A percentile compares a stretch with the other conserved stretches of the same genome.
Evolutionary conservation across 2,888 invertebrate genomes (phyloP).

Genomic region (Julus scanicus): DNA sequence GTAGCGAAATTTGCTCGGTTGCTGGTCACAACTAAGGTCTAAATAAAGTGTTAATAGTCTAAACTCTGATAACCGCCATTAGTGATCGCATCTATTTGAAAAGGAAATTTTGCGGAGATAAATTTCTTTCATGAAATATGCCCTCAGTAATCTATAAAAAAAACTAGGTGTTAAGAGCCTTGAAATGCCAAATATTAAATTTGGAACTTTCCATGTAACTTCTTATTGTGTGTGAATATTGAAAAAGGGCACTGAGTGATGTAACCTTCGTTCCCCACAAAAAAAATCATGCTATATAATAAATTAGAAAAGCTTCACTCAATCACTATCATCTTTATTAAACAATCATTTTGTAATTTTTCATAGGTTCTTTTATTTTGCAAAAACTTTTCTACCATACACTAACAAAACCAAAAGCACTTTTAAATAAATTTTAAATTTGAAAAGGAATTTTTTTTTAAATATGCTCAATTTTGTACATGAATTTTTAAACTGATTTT

Average conservation of each 20-base stretch:
- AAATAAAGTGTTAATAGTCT: background rate
- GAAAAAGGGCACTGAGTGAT: background rate
- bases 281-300: conserved; percentile 19
- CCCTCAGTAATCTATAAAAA: background rate
- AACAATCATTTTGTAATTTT: conserved; percentile 24
- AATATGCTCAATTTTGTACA: conserved; percentile 41
- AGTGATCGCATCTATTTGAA: background rate
- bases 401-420: background rate
- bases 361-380: background rate
- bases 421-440: background rate
- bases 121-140: background rate
- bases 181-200: conserved; percentile 23
- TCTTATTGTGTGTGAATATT: background rate
- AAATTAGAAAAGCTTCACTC: conserved; percentile 1
- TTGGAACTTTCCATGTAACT: background rate
- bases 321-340: background rate
- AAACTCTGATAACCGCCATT: background rate
- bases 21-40: background rate
- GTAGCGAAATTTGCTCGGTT: background rate
- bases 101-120: background rate
- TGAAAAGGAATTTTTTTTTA: conserved; percentile 30
- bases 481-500: conserved; percentile 44
- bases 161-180: background rate
- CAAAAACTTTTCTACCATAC: background rate
- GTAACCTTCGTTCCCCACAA: background rate